phyloP scores from a whole-genome alignment of 1,140 invertebrate genomes.

The Akabosia matsudoensis region DNA sequence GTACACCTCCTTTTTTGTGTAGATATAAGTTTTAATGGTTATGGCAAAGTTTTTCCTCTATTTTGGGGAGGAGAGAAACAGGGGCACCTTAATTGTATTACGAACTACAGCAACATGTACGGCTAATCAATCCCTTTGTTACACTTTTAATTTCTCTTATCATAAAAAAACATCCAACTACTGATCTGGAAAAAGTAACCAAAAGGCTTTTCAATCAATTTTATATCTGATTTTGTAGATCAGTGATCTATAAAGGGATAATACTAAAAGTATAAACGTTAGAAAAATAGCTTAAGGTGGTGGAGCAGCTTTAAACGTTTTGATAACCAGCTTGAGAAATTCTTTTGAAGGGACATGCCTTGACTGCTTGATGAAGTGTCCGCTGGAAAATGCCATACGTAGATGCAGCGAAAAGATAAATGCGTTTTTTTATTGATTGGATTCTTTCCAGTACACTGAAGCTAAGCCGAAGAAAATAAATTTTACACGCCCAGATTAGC shows the following conservation, averaged over 20 bases:
- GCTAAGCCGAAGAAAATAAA: neutral
- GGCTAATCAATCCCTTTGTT: neutral
- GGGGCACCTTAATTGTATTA: no score
- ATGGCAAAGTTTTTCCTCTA: neutral
- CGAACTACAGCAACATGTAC: no score
- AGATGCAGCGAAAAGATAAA: neutral
- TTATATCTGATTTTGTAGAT: neutral
- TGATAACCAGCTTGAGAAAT: neutral
- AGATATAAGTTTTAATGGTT: neutral
- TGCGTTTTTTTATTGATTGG: neutral
- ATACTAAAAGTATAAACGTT: neutral
- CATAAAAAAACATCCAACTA: neutral
- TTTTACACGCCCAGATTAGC: conserved; percentile 11
- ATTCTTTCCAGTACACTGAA: neutral
- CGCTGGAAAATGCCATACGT: neutral
- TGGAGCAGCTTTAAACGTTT: neutral
- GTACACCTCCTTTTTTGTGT: neutral
- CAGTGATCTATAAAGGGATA: neutral
- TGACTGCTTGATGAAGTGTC: conserved; percentile 17
- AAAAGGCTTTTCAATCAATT: neutral
- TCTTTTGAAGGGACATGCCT: neutral
- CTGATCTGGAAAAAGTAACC: neutral
- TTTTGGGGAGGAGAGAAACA: no score
- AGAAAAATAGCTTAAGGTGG: neutral
- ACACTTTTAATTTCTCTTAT: neutral